Percentiles rank a stretch among this genome's conserved stretches.
Evolutionary conservation across 1,140 invertebrate species (phyloP).

Genomic region (Heliothis subflexa): DNA sequence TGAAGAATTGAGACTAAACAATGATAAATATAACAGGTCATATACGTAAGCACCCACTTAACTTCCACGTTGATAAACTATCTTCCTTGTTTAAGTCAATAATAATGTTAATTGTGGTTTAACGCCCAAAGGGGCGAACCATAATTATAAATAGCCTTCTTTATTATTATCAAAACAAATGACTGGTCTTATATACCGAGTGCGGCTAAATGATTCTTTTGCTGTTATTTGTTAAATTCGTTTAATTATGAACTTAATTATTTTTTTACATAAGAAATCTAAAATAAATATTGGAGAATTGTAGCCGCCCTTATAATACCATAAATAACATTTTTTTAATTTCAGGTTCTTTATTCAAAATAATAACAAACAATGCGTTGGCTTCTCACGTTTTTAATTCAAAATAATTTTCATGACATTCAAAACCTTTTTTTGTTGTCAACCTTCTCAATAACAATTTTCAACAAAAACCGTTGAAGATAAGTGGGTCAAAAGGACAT

Average conservation of each 20-base stretch:
- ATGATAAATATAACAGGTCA: background rate
- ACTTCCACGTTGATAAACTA: constrained; percentile 11
- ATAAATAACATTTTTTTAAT: no score
- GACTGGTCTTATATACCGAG: background rate
- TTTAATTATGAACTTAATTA: no score
- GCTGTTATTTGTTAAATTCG: no score
- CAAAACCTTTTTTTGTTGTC: background rate
- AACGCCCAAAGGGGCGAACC: background rate
- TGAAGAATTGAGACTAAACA: background rate
- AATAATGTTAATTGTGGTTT: constrained; percentile 2
- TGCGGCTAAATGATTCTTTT: background rate
- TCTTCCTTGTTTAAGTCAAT: constrained; percentile 25
- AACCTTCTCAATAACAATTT: background rate
- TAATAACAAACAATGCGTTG: no score
- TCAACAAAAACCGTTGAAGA: constrained; percentile 4
- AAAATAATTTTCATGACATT: background rate
- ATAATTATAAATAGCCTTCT: background rate
- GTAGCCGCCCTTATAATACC: no score
- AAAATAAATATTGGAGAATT: no score
- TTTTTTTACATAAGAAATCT: no score
- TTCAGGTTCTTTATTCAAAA: no score
- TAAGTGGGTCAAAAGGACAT: constrained; percentile 16
- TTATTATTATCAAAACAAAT: constrained; percentile 6
- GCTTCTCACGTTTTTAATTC: no score
- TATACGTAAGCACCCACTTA: constrained; percentile 1